Evolutionary conservation across 1,140 invertebrate species (phyloP).

Genomic region (Globodera rostochiensis): DNA sequence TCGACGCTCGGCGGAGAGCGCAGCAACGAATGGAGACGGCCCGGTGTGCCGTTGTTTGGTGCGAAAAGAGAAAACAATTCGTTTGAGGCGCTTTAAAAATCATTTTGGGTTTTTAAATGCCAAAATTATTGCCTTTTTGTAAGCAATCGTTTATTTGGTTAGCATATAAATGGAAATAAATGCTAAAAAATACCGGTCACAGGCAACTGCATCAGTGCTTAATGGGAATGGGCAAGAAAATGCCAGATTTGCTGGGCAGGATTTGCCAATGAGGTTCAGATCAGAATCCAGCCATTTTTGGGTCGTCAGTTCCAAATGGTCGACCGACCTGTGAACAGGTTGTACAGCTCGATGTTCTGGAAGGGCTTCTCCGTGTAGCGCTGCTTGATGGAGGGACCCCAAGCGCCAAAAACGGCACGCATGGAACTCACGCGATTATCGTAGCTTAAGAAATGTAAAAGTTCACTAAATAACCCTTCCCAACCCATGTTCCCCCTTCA

Average conservation of each 20-base stretch:
- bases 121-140: no score
- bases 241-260: background rate
- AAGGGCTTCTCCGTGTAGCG: constrained; percentile 45
- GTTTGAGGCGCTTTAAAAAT: no score
- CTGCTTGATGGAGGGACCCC: constrained; percentile 50
- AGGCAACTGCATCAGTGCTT: constrained; percentile 57
- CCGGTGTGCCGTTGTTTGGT: constrained; percentile 55
- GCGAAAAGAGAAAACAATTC: constrained; percentile 8
- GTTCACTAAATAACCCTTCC: background rate
- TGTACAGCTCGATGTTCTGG: constrained; percentile 59
- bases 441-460: constrained; percentile 10
- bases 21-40: constrained; percentile 46
- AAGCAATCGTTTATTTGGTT: no score
- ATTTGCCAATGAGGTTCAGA: background rate
- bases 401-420: constrained; percentile 57
- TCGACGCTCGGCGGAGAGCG: constrained; percentile 43
- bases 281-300: constrained; percentile 20
- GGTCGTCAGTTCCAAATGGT: constrained; percentile 35
- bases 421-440: constrained; percentile 41
- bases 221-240: constrained; percentile 14
- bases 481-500: constrained; percentile 30
- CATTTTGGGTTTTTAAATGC: no score
- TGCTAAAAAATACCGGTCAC: background rate
- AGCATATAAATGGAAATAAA: no score
- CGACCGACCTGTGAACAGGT: constrained; percentile 49